Percentiles rank a stretch among this genome's conserved stretches.
Evolutionary conservation across 2,888 invertebrate genomes (phyloP).

Genomic region (Stratiomys singularior): DNA sequence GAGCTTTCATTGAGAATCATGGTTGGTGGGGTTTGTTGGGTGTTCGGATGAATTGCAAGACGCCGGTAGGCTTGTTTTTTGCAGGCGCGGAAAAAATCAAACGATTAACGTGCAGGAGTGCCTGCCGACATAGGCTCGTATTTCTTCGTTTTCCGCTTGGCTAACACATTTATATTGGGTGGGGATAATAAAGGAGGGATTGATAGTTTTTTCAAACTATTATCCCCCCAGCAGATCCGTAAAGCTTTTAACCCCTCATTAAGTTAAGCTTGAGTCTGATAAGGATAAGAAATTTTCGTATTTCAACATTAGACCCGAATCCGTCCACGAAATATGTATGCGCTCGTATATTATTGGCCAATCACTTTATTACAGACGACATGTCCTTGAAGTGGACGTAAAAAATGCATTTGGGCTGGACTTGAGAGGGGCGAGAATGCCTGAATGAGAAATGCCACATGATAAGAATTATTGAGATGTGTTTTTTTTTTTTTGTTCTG

Average conservation of each 20-base stretch:
- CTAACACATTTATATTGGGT: not conserved
- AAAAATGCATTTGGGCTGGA: conserved; percentile 55
- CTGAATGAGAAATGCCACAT: not conserved
- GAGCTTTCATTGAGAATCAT: conserved; percentile 38
- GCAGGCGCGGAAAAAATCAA: conserved; percentile 25
- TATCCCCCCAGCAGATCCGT: not conserved
- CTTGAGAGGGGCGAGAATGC: conserved; percentile 40
- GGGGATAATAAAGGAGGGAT: conserved; percentile 24
- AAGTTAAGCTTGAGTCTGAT: conserved; percentile 4
- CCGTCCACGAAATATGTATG: conserved; percentile 52
- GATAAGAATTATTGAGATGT: not conserved
- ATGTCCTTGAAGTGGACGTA: conserved; percentile 55
- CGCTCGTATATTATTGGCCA: conserved; percentile 53
- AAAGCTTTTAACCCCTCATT: conserved; percentile 19
- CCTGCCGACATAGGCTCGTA: conserved; percentile 7
- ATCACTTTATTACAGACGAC: conserved; percentile 55
- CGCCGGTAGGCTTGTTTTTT: conserved; percentile 44
- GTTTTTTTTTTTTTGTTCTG: not conserved
- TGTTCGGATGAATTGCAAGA: conserved; percentile 20
- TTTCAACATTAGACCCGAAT: conserved; percentile 43
- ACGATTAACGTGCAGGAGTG: conserved; percentile 8
- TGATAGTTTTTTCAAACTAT: conserved; percentile 24
- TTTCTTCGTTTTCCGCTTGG: not conserved
- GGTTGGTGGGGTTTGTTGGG: not conserved
- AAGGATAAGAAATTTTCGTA: not conserved